These are phyloP conservation scores for Puntigrus tetrazona DNA, from an alignment of 2,113 vertebrate genomes.

Conservation along the genomic window DNA sequence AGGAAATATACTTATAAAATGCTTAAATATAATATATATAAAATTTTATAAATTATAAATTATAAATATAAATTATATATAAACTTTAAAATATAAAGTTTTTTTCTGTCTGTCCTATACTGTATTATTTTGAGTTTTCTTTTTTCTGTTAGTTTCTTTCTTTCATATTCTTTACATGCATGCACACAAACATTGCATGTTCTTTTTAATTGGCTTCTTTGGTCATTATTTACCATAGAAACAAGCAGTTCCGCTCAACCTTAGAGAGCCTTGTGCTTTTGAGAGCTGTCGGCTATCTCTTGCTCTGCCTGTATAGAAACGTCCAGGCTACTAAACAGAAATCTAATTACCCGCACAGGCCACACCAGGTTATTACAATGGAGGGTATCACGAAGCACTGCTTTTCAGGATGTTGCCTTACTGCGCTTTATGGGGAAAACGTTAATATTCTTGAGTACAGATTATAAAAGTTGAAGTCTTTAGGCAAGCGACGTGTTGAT, in stretches of 20 bases:
- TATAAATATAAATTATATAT: no score
- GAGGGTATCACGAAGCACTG: background rate
- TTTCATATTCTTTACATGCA: background rate
- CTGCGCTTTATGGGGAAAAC: background rate
- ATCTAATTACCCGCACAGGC: conserved; percentile 17
- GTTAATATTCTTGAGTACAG: background rate
- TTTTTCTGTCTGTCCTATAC: no score
- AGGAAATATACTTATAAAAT: no score
- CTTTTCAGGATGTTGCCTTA: conserved; percentile 10
- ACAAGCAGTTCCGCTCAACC: conserved; percentile 10
- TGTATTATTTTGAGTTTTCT: no score
- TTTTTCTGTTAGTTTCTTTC: background rate
- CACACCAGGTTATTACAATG: conserved; percentile 12
- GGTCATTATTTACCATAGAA: conserved; percentile 51
- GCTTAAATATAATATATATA: no score
- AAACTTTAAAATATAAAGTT: no score
- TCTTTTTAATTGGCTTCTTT: conserved; percentile 37
- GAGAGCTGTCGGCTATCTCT: conserved; percentile 29
- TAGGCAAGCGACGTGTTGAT: background rate
- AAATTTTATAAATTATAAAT: no score
- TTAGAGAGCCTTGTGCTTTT: conserved; percentile 28
- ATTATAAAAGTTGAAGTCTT: background rate
- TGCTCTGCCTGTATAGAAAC: background rate
- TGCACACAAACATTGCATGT: background rate
- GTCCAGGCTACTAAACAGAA: conserved; percentile 16